Evolutionary conservation across 2,113 vertebrate species (phyloP).

Genomic region (Otolemur garnettii): DNA sequence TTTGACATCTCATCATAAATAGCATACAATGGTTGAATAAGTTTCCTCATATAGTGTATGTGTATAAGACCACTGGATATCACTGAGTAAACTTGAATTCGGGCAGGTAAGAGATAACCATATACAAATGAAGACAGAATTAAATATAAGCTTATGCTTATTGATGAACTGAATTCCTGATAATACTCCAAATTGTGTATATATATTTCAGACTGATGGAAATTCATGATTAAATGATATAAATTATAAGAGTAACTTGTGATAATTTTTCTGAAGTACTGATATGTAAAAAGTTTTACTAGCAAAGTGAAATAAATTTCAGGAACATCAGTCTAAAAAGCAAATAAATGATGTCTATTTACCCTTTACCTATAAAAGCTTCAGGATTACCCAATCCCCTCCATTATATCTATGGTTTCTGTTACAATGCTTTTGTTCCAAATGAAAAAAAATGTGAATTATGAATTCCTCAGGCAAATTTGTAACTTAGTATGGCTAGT

Average conservation of each 20-base stretch:
- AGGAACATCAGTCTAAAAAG: neutral
- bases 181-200: neutral
- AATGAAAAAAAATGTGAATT: neutral
- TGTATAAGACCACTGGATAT: neutral
- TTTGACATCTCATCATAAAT: neutral
- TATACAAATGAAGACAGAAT: neutral
- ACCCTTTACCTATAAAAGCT: neutral
- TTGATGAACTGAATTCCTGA: constrained; percentile 6
- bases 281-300: neutral
- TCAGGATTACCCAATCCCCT: neutral
- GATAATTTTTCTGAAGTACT: constrained; percentile 16
- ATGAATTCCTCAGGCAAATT: neutral
- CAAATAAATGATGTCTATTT: neutral
- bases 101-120: neutral
- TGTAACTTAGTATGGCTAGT: constrained; percentile 2
- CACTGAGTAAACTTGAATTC: neutral
- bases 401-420: neutral
- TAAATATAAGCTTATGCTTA: neutral
- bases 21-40: neutral
- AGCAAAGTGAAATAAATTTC: neutral
- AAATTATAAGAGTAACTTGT: constrained; percentile 34
- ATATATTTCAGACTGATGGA: neutral
- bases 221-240: constrained; percentile 21
- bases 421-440: constrained; percentile 4
- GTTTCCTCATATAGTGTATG: neutral